Evolutionary conservation across 2,113 vertebrate genomes (phyloP).

Genomic region (Chamaea fasciata): DNA sequence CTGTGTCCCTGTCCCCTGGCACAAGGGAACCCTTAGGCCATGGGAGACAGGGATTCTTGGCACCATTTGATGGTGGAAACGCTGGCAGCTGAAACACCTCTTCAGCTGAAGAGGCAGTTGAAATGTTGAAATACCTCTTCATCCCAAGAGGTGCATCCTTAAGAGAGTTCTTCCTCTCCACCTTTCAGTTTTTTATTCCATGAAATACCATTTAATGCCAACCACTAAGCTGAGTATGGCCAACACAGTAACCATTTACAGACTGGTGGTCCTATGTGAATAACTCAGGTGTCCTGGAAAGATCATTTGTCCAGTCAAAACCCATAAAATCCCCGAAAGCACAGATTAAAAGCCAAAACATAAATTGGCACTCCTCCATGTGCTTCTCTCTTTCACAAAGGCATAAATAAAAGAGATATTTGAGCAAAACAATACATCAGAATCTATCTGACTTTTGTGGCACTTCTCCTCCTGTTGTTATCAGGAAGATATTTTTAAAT

Average conservation of each 20-base stretch:
- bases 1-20: rapidly evolving
- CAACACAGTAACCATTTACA: not conserved
- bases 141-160: not conserved
- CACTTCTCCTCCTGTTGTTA: not conserved
- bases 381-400: not conserved
- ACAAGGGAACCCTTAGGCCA: not conserved
- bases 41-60: not conserved
- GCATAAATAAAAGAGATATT: not conserved
- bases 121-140: not conserved
- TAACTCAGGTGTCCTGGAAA: not conserved
- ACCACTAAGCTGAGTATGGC: rapidly evolving
- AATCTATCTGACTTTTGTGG: not conserved
- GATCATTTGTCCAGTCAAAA: not conserved
- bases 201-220: not conserved
- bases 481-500: not conserved
- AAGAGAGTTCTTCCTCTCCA: not conserved
- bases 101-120: not conserved
- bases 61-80: not conserved
- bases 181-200: not conserved
- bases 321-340: not conserved
- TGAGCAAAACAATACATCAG: not conserved
- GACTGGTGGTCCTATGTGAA: not conserved
- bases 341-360: not conserved
- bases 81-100: not conserved
- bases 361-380: not conserved